Evolutionary conservation across 2,888 invertebrate genomes (phyloP).

Genomic region (Neelides folsomi): DNA sequence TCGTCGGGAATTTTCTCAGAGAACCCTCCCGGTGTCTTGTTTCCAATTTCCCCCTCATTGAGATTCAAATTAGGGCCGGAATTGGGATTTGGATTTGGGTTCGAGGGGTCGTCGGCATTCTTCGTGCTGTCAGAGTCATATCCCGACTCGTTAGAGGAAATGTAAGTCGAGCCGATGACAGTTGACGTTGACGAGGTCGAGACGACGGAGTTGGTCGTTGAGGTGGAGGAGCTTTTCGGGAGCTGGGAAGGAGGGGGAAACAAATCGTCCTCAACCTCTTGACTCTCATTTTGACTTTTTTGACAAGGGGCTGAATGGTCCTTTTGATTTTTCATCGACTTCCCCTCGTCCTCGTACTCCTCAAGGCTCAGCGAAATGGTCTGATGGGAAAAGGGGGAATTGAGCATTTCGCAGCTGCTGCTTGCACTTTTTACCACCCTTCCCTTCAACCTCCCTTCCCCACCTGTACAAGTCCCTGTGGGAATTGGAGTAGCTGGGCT

Average conservation of each 20-base stretch:
- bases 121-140: conserved; percentile 61
- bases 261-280: conserved; percentile 3
- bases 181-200: too few species aligned
- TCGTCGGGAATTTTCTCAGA: not conserved
- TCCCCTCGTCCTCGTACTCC: not conserved
- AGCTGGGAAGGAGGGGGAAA: not conserved
- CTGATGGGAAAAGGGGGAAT: not conserved
- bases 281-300: conserved; percentile 6
- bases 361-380: not conserved
- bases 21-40: not conserved
- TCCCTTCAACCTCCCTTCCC: not conserved
- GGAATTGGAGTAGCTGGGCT: conserved; percentile 14
- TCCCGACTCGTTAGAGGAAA: conserved; percentile 69
- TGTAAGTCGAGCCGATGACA: conserved; percentile 46
- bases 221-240: not conserved
- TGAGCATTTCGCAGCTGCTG: conserved; percentile 29
- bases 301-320: not conserved
- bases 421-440: conserved; percentile 16
- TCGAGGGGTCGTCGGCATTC: conserved; percentile 28
- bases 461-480: not conserved
- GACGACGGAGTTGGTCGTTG: not conserved
- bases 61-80: conserved; percentile 5
- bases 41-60: not conserved
- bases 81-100: conserved; percentile 1
- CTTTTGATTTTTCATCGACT: not conserved